Evolutionary conservation across 2,888 invertebrate genomes (phyloP), one percentile per base, ranked within the genome.

Genomic region (Sesia apiformis): DNA sequence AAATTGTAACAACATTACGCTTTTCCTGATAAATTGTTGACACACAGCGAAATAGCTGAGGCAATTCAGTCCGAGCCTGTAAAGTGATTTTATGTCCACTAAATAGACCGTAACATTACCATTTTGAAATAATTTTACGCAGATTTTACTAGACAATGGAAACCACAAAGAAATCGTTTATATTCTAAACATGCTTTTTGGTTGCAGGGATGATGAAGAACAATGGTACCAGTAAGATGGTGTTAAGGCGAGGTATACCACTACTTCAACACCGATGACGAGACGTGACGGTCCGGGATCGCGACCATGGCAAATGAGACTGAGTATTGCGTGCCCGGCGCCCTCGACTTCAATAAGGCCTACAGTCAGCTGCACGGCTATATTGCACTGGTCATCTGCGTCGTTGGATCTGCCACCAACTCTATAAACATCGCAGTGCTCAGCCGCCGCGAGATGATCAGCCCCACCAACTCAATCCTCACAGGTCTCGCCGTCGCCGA

Each of bases 401-500:
- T 96, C 54, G 94, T 97, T 72, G 98, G 98, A 52, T 95, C 96
- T 49, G 92, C 97, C 49, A 96, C 97, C 56, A 98, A 98, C 79
- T 92, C 95, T n/a, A 91, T 98, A 68, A 98, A 98, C 83, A 95
- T 98, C 60, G 94, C 95, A 49, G 97, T 98, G 6, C 90, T 98
- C 54, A 95, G 97, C 5, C 92, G 96, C 7, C 93, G 94, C 40
- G 96, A 97, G 79, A 98, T 98, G 97, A 90, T 92, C 60, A 96
- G 96, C 57, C 94, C 98, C 3, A 98, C 97, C 40, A 98, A 98
- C 84, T 93, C 95, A 53, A 97, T 98, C 57, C 92, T 98, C 49
- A 97, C 97, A 0, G 96, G 95, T 4, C 90, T 97, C 40, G 98
- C 98, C 0, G 93, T 97, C 5, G 96, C 98, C 8, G 98, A 98